Base-by-base conservation (phyloP, 1,140 invertebrate genomes). In the Drosophila obscura region DNA sequence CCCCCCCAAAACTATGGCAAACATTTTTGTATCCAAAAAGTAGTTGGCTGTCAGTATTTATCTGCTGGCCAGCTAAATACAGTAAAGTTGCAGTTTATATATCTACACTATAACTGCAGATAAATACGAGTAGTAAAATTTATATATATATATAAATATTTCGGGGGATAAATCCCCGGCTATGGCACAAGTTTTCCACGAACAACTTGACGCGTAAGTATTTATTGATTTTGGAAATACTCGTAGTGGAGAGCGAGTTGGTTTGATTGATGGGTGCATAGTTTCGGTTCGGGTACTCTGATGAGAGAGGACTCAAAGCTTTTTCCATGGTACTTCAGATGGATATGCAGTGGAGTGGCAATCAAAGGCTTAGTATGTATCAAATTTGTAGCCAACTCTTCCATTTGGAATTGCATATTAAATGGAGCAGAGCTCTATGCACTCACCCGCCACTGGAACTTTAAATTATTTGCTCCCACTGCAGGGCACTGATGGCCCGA, bases 1-100 rank as follows among this genome's bases (percentile, higher is more conserved):
- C 51, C 59, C 22, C 22, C 22, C 22, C 22, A 56, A 19, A 83
- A 87, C 83, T 87, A 87, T 87, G 83, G 55, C 74, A 76, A 69
- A 80, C 83, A 88, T 88, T 87, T 87, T 79, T 64, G 82, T 87
- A 87, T 71, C 76, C 71, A 66, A 88, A 76, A 87, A 87, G 78
- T 82, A 72, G 84, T 77, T 85, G 62, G 78, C 82, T 87, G 82
- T 82, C 83, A 82, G 82, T 75, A 76, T 76, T 75, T 69, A 81
- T 78, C 73, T 63, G 65, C 57, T 22, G 6, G 44, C 16, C 31
- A 45, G 63, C 35, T 39, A 39, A 39, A 39, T 39, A 39, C 35
- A 39, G 11, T 39, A 5, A 39, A 39, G 4, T 8, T 44, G 19
- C n/a, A 13, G 24, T 28, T 4, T 15, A 43, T 53, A 53, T 24